Conservation (phyloP, 2,113 vertebrate species). For the Euleptes europaea region DNA sequence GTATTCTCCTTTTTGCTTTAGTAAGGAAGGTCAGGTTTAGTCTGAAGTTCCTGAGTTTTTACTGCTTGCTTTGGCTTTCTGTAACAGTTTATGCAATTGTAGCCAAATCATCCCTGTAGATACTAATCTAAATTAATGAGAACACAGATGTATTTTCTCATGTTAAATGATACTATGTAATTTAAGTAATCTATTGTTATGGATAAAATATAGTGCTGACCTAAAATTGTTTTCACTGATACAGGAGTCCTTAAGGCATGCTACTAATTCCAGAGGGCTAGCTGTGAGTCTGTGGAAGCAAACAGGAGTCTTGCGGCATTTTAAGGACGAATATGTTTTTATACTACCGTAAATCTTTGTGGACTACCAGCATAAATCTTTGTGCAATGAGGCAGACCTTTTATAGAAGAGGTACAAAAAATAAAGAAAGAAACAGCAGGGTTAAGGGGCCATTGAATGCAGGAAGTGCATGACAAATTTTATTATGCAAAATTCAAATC, state of each 20-base stretch:
- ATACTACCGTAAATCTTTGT: too few species aligned
- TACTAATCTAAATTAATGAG: not conserved
- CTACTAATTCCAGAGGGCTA: too few species aligned
- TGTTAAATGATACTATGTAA: not conserved
- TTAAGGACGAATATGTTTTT: too few species aligned
- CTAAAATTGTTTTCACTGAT: not conserved
- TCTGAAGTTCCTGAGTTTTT: not conserved
- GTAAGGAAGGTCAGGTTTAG: constrained; percentile 4
- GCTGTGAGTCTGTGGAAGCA: too few species aligned
- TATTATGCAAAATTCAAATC: too few species aligned
- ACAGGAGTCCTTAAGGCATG: not conserved
- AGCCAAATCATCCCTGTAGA: not conserved
- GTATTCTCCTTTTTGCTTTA: constrained; percentile 17
- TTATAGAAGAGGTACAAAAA: too few species aligned
- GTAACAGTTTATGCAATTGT: not conserved
- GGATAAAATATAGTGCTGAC: not conserved
- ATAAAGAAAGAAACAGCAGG: too few species aligned
- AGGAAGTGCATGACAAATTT: too few species aligned
- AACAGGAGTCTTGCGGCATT: too few species aligned
- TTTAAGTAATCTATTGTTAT: not conserved
- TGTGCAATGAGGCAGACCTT: too few species aligned
- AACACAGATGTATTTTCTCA: not conserved
- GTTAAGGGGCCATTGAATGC: too few species aligned
- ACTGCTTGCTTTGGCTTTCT: not conserved
- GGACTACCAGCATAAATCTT: too few species aligned